Percentiles rank a stretch among this genome's conserved stretches.
phyloP scores from a whole-genome alignment of 2,113 vertebrate genomes.

The Empidonax traillii region DNA sequence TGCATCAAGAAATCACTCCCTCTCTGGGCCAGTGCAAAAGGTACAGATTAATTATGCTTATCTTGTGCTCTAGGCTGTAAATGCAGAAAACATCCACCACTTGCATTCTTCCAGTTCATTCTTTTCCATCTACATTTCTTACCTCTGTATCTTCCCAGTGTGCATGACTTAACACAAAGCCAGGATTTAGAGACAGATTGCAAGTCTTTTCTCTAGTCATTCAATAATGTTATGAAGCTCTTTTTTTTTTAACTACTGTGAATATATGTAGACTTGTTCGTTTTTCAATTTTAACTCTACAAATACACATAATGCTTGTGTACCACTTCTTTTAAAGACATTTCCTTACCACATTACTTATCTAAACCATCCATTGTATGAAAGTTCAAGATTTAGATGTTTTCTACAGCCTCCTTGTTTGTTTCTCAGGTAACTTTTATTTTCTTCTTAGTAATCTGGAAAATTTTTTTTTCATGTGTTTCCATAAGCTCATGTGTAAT shows the following conservation, averaged over 20 bases:
- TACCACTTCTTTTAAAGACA: neutral
- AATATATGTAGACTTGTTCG: neutral
- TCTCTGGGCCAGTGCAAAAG: neutral
- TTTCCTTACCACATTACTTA: rapidly evolving
- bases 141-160: neutral
- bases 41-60: slow-evolving; percentile 47
- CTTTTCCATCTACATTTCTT: neutral
- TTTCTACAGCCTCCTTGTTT: neutral
- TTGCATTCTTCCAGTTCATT: neutral
- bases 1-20: neutral
- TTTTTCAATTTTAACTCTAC: neutral
- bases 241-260: neutral
- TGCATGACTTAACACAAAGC: rapidly evolving
- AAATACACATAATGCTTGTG: neutral
- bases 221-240: neutral
- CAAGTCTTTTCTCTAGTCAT: neutral
- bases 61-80: neutral
- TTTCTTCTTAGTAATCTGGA: neutral
- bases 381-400: neutral
- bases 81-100: neutral
- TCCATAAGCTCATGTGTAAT: neutral
- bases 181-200: neutral
- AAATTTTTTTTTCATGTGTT: neutral
- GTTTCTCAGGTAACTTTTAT: neutral
- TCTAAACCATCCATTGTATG: neutral